phyloP scores from a whole-genome alignment of 2,113 vertebrate genomes.

The Terrapene triunguis region DNA sequence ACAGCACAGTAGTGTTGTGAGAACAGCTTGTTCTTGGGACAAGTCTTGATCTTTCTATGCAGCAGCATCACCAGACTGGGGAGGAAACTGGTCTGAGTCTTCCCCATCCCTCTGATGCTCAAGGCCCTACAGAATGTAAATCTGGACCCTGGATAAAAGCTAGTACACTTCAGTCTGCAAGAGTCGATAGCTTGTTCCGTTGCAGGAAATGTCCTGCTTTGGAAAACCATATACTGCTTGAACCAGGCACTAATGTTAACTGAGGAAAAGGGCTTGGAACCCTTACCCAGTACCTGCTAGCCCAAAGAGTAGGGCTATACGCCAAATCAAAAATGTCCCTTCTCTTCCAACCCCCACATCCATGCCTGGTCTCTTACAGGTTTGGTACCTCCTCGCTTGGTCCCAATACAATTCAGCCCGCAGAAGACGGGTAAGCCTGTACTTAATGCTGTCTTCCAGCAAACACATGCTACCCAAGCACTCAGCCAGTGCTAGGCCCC shows the following conservation, averaged over 20 bases:
- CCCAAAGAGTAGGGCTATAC: constrained; percentile 50
- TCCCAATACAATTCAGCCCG: neutral
- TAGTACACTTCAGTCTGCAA: neutral
- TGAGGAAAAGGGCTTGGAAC: neutral
- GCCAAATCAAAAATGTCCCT: constrained; percentile 49
- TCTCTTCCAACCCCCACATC: neutral
- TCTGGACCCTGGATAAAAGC: neutral
- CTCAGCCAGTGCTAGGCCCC: neutral
- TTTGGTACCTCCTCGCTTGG: neutral
- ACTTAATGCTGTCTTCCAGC: neutral
- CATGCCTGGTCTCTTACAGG: neutral
- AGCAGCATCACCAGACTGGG: neutral
- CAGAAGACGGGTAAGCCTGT: no score
- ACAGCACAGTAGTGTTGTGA: neutral
- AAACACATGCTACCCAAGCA: neutral
- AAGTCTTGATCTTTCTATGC: neutral
- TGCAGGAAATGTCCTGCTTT: neutral
- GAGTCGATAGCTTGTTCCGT: neutral
- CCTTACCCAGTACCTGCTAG: constrained; percentile 49
- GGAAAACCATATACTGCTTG: neutral
- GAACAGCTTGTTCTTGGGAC: neutral
- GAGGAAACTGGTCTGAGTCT: neutral
- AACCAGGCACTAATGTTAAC: neutral
- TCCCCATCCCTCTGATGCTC: neutral
- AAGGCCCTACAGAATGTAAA: neutral